Evolutionary conservation across 37 sponge, comb jelly and placozoan species (phyloP).

Genomic region (Agelas oroides): DNA sequence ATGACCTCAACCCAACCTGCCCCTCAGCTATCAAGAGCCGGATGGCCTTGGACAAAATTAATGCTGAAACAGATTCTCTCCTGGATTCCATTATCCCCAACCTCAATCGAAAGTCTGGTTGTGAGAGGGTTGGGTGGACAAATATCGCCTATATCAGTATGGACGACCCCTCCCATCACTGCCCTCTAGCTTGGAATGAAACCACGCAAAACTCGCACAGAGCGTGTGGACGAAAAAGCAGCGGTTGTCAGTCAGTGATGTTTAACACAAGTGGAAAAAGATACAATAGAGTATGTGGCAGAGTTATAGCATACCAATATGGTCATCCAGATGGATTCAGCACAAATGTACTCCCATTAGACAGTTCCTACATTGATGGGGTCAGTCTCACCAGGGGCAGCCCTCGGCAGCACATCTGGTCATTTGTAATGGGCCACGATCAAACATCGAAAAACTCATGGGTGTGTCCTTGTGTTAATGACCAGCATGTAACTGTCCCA

Average conservation of each 20-base stretch:
- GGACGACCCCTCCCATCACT: not conserved
- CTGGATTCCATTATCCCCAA: no score
- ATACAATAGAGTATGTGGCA: slow-evolving; percentile 2
- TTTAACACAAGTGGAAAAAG: not conserved
- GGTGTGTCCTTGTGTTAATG: not conserved
- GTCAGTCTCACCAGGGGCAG: not conserved
- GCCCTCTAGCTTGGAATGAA: no score
- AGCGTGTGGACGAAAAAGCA: no score
- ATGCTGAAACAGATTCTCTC: no score
- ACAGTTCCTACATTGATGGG: not conserved
- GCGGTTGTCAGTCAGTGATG: not conserved
- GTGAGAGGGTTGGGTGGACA: slow-evolving; percentile 15
- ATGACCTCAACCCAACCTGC: no score
- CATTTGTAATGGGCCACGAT: not conserved
- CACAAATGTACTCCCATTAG: not conserved
- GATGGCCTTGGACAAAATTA: no score
- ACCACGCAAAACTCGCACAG: no score
- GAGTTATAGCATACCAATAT: not conserved
- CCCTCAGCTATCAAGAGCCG: no score
- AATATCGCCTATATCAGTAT: slow-evolving; percentile 24
- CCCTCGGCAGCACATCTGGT: slow-evolving; percentile 15
- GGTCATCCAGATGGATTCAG: not conserved
- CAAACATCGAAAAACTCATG: no score
- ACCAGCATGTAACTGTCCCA: no score
- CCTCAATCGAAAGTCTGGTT: not conserved